These are phyloP conservation scores for Arrhamphus sclerolepis DNA, from an alignment of 2,797 vertebrate species.

Conservation along the genomic window DNA sequence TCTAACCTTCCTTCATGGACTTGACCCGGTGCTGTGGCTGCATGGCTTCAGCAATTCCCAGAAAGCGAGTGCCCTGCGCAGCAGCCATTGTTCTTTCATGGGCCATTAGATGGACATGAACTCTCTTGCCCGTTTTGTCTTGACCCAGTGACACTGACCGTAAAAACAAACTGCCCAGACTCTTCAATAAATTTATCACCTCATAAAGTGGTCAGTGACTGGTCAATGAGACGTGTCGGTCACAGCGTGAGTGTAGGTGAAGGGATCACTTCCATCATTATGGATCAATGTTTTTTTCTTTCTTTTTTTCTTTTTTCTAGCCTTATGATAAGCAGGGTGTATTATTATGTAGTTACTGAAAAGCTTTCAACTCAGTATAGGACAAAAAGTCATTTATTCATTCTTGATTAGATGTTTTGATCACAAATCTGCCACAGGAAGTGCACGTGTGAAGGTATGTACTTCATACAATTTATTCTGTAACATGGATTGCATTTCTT, in stretches of 20 bases:
- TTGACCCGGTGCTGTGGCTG: conserved; percentile 12
- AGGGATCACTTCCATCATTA: conserved; percentile 13
- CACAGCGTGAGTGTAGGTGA: conserved; percentile 30
- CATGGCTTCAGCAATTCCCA: conserved; percentile 26
- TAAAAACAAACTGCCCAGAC: conserved; percentile 80
- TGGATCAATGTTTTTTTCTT: conserved; percentile 12
- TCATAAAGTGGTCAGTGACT: conserved; percentile 78
- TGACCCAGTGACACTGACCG: conserved; percentile 77
- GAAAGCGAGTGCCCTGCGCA: conserved; percentile 56
- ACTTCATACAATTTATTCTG: no score
- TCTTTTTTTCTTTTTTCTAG: no score
- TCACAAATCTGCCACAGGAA: no score
- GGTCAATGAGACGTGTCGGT: conserved; percentile 67
- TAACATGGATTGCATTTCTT: no score
- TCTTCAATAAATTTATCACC: conserved; percentile 84
- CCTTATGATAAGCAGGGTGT: conserved; percentile 10
- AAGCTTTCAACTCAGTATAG: conserved; percentile 1
- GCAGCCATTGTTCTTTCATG: conserved; percentile 76
- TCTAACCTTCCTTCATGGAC: conserved; percentile 15
- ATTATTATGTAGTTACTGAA: conserved; percentile 10
- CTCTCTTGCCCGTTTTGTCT: conserved; percentile 78
- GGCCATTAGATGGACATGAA: conserved; percentile 85
- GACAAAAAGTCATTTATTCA: not conserved
- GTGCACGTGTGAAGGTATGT: no score
- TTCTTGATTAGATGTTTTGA: not conserved